phyloP scores from a whole-genome alignment of 2,888 invertebrate genomes.

The Diogma glabrata region DNA sequence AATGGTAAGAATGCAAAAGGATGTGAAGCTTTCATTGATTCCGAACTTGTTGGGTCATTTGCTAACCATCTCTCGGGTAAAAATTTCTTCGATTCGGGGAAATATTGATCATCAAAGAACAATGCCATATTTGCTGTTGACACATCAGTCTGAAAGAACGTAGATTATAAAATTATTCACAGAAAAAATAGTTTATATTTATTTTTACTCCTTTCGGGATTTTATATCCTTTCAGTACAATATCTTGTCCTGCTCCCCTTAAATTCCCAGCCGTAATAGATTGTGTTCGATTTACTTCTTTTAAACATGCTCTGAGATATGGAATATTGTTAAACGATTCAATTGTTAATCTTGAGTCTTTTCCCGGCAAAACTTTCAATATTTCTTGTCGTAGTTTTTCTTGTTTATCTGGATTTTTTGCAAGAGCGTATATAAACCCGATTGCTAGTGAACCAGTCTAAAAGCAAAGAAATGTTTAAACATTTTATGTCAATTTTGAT shows the following conservation, averaged over 20 bases:
- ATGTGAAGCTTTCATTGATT: constrained; percentile 17
- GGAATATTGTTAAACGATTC: constrained; percentile 36
- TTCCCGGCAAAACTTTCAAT: constrained; percentile 28
- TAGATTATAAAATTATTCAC: neutral
- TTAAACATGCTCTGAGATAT: constrained; percentile 54
- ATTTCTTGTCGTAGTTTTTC: constrained; percentile 41
- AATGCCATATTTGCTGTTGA: constrained; percentile 31
- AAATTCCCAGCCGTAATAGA: constrained; percentile 43
- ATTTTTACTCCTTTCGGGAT: constrained; percentile 41
- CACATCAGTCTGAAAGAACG: constrained; percentile 52
- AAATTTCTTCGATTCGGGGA: constrained; percentile 45
- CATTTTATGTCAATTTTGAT: neutral
- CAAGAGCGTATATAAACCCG: constrained; percentile 44
- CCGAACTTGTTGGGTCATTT: neutral
- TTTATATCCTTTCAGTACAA: constrained; percentile 44
- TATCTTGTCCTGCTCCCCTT: constrained; percentile 41
- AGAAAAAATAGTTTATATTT: no score
- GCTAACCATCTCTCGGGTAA: constrained; percentile 58
- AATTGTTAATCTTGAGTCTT: constrained; percentile 29
- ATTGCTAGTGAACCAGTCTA: constrained; percentile 45
- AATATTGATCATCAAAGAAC: constrained; percentile 44
- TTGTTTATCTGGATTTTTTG: constrained; percentile 47
- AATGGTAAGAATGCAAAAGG: constrained; percentile 45
- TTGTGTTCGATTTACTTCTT: constrained; percentile 49
- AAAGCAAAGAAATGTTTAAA: constrained; percentile 16